Evolutionary conservation across 2,113 vertebrate species (phyloP).

Genomic region (Merops nubicus): DNA sequence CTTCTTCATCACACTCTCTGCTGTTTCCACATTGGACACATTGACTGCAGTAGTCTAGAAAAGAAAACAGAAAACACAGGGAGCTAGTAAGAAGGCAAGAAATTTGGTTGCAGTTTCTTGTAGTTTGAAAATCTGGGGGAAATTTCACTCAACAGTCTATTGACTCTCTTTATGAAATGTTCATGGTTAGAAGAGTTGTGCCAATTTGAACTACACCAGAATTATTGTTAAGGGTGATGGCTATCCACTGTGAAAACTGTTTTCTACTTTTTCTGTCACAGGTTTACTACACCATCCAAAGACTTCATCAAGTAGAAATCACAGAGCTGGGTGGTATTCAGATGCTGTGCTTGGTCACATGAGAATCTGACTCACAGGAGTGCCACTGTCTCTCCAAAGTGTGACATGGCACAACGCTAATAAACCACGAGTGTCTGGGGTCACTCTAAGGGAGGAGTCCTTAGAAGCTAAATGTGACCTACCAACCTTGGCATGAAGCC

Average conservation of each 20-base stretch:
- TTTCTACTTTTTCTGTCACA: background rate
- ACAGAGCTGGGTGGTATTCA: background rate
- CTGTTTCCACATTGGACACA: constrained; percentile 70
- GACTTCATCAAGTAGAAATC: background rate
- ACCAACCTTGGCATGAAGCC: background rate
- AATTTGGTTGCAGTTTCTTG: background rate
- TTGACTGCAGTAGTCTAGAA: constrained; percentile 57
- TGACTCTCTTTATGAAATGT: background rate
- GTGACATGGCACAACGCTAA: fast-evolving
- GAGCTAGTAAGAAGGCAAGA: background rate
- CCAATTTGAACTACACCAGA: background rate
- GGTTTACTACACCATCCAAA: background rate
- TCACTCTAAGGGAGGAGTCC: background rate
- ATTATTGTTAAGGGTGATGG: background rate
- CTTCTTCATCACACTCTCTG: constrained; percentile 67
- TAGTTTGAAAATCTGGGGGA: background rate
- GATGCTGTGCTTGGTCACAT: background rate
- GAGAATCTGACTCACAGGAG: background rate
- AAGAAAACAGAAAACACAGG: background rate
- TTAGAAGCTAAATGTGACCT: background rate
- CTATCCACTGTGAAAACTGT: background rate
- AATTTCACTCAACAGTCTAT: background rate
- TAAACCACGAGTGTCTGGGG: background rate
- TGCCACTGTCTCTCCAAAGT: background rate
- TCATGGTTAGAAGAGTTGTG: background rate